phyloP scores from a whole-genome alignment of 2,113 vertebrate species.

The Addax nasomaculatus region DNA sequence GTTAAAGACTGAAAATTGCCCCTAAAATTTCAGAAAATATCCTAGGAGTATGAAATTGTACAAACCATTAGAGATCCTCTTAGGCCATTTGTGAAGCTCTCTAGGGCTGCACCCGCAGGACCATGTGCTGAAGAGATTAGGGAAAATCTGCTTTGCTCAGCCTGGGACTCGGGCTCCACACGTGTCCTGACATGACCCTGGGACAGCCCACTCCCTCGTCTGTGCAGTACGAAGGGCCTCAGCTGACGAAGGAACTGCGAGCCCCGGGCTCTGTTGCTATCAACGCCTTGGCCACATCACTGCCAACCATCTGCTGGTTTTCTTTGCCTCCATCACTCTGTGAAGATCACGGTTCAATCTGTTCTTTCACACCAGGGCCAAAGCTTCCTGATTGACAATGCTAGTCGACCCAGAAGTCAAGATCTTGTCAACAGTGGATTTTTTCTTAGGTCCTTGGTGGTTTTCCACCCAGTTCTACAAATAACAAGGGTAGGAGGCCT shows the following conservation, averaged over 20 bases:
- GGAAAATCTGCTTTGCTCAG: conserved; percentile 48
- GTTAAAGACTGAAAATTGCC: neutral
- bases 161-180: neutral
- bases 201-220: neutral
- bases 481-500: neutral
- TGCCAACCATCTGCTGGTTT: conserved; percentile 52
- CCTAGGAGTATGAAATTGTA: neutral
- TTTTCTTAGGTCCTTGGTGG: neutral
- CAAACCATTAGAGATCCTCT: neutral
- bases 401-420: neutral
- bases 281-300: conserved; percentile 4
- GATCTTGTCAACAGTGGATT: neutral
- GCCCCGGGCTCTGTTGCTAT: conserved; percentile 5
- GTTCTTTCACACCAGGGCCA: neutral
- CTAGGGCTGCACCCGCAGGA: neutral
- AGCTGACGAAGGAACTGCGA: neutral
- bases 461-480: neutral
- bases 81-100: neutral
- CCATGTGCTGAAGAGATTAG: conserved; percentile 20
- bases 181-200: conserved; percentile 42
- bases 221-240: neutral
- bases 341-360: conserved; percentile 37
- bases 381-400: neutral
- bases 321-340: neutral
- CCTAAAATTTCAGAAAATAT: neutral